These are phyloP conservation scores for Rhagologus leucostigma DNA, from an alignment of 2,113 vertebrate genomes.

Conservation along the genomic window DNA sequence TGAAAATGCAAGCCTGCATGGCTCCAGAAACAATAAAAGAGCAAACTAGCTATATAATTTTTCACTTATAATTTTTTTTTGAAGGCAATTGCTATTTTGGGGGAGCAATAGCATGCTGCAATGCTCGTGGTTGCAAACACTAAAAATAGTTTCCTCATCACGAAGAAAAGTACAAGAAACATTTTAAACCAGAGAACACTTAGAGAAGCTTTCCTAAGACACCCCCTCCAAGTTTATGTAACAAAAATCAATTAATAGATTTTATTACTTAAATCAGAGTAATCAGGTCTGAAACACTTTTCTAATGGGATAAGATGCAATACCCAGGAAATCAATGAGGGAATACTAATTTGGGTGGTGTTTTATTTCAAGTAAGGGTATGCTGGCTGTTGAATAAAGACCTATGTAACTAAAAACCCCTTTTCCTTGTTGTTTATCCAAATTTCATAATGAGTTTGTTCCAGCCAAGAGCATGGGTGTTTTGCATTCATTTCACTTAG, in stretches of 20 bases:
- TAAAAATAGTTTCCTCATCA: neutral
- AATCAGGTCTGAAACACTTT: neutral
- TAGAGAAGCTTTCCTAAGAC: neutral
- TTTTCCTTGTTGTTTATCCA: neutral
- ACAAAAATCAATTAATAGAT: neutral
- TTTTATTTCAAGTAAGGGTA: neutral
- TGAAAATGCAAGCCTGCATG: neutral
- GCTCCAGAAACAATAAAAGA: neutral
- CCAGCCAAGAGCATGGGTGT: neutral
- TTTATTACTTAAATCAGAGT: neutral
- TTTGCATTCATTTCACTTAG: neutral
- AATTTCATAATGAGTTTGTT: neutral
- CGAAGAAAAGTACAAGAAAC: neutral
- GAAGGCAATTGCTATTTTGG: neutral
- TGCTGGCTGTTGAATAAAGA: neutral
- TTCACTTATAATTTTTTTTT: neutral
- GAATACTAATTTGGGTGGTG: neutral
- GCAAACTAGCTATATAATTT: neutral
- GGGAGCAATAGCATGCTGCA: neutral
- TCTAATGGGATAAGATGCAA: neutral
- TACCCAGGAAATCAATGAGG: neutral
- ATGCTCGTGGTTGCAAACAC: neutral
- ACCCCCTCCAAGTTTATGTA: neutral
- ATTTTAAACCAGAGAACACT: neutral
- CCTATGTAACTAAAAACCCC: rapidly evolving